Conservation (phyloP, 2,888 invertebrate species). For the Hypolimnas misippus region DNA sequence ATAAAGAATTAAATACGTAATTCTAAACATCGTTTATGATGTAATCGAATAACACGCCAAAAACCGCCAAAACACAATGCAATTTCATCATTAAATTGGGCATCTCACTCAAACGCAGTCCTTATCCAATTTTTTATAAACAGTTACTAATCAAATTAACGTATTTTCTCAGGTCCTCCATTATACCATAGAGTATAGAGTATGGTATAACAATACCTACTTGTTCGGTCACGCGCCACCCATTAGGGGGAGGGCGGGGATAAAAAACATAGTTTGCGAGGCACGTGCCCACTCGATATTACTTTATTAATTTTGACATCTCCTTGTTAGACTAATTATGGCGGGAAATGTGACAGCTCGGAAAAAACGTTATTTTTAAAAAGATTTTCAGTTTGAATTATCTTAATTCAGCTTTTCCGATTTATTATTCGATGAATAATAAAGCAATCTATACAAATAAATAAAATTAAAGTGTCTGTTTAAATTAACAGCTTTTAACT, state of each 20-base stretch:
- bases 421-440: too few relatives aligned
- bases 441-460: too few relatives aligned
- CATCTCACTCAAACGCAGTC: too few relatives aligned
- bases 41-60: not conserved
- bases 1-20: too few relatives aligned
- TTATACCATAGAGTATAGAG: conserved; percentile 44
- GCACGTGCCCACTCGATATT: conserved; percentile 77
- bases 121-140: conserved; percentile 28
- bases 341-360: conserved; percentile 10
- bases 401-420: too few relatives aligned
- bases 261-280: conserved; percentile 63
- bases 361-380: too few relatives aligned
- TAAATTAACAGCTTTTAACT: too few relatives aligned
- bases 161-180: conserved; percentile 42
- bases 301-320: conserved; percentile 74
- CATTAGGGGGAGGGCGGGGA: conserved; percentile 66
- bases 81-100: not conserved
- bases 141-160: conserved; percentile 41
- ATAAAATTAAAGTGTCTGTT: too few relatives aligned
- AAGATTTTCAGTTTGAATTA: too few relatives aligned
- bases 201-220: conserved; percentile 64
- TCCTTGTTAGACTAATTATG: conserved; percentile 62
- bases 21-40: not conserved
- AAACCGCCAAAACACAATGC: not conserved
- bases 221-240: conserved; percentile 67